These are phyloP conservation scores for Lycaena phlaeas DNA, from an alignment of 2,888 invertebrate genomes.

Conservation along the genomic window DNA sequence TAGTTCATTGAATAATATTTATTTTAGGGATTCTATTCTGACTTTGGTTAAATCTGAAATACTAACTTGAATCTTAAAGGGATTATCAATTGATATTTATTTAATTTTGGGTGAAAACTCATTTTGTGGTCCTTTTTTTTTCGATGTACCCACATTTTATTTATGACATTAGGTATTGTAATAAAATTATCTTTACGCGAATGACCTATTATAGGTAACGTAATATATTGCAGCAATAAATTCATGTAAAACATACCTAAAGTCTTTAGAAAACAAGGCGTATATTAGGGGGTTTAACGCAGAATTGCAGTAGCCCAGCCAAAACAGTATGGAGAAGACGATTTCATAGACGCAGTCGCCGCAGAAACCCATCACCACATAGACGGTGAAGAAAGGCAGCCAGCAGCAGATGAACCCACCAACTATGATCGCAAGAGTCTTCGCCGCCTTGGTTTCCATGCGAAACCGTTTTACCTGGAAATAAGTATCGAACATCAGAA, in stretches of 20 bases:
- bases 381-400: constrained; percentile 97
- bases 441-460: constrained; percentile 97
- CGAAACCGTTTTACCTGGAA: constrained; percentile 89
- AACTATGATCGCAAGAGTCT: constrained; percentile 96
- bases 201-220: no score
- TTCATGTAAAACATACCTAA: constrained; percentile 72
- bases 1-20: no score
- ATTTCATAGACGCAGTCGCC: constrained; percentile 87
- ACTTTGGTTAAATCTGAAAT: no score
- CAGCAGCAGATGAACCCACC: constrained; percentile 98
- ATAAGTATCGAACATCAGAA: not conserved
- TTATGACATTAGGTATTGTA: no score
- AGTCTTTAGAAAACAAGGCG: constrained; percentile 95
- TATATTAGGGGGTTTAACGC: constrained; percentile 97
- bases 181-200: no score
- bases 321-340: constrained; percentile 93
- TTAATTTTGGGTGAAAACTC: no score
- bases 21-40: no score
- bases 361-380: constrained; percentile 91
- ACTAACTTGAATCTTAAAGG: no score
- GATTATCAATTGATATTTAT: no score
- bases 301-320: constrained; percentile 98
- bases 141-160: no score
- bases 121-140: no score
- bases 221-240: no score